These are phyloP conservation scores for Myotis findleyi DNA, from an alignment of 2,797 vertebrate species.

Conservation along the genomic window DNA sequence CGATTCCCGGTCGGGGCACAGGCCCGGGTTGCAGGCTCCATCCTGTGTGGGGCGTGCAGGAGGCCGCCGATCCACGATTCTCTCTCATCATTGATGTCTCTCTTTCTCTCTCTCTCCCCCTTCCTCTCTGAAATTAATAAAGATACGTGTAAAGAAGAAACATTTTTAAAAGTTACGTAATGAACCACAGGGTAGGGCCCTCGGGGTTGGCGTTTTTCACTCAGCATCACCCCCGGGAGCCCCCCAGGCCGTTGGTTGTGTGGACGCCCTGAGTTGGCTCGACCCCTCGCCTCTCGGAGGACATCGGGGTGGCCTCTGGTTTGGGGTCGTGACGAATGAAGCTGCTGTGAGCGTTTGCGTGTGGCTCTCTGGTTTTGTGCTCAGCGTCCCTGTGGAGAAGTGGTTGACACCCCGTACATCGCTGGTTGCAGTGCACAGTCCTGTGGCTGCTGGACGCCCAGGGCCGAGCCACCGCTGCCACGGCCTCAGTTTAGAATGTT, in stretches of 20 bases:
- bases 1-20: too few species aligned
- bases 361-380: neutral
- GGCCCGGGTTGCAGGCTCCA: too few species aligned
- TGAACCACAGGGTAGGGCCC: neutral
- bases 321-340: neutral
- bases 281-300: neutral
- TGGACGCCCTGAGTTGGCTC: accelerated
- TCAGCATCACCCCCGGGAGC: neutral
- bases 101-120: too few species aligned
- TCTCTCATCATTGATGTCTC: too few species aligned
- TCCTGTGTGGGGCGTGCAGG: too few species aligned
- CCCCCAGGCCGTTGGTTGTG: neutral
- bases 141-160: too few species aligned
- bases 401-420: too few species aligned
- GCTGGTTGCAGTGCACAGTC: neutral
- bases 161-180: accelerated
- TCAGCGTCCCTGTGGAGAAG: too few species aligned
- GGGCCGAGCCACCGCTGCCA: neutral
- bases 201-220: neutral
- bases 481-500: neutral
- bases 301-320: neutral
- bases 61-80: too few species aligned
- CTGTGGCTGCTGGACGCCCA: neutral
- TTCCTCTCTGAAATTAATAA: too few species aligned
- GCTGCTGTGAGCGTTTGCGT: neutral